phyloP scores from a whole-genome alignment of 2,113 vertebrate genomes.

The Psilopsiagon aymara region DNA sequence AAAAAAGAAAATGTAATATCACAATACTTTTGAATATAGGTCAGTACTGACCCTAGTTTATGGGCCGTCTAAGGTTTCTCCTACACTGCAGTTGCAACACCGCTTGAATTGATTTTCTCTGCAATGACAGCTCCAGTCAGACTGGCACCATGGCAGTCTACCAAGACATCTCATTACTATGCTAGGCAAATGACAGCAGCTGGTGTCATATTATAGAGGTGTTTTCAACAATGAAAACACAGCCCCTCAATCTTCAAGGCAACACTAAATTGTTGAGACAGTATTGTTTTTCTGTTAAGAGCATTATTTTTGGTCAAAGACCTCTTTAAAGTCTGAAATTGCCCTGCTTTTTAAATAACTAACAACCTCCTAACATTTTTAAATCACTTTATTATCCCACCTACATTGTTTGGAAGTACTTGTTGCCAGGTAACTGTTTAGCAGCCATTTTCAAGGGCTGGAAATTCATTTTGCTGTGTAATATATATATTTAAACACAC shows the following conservation, averaged over 20 bases:
- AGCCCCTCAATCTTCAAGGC: slow-evolving; percentile 81
- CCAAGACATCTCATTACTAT: slow-evolving; percentile 80
- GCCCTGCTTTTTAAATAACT: slow-evolving; percentile 60
- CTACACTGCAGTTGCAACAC: slow-evolving; percentile 77
- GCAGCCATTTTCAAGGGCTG: slow-evolving; percentile 81
- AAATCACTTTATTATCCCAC: slow-evolving; percentile 71
- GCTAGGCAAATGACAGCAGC: slow-evolving; percentile 83
- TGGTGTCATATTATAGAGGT: slow-evolving; percentile 89
- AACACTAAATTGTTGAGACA: slow-evolving; percentile 77
- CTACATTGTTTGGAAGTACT: slow-evolving; percentile 77
- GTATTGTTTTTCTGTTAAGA: slow-evolving; percentile 86
- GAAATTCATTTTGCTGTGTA: slow-evolving; percentile 30
- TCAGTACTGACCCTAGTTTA: slow-evolving; percentile 78
- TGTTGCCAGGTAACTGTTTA: slow-evolving; percentile 83
- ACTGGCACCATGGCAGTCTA: slow-evolving; percentile 87
- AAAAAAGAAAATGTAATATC: slow-evolving; percentile 61
- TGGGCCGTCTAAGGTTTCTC: slow-evolving; percentile 83
- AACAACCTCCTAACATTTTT: slow-evolving; percentile 64
- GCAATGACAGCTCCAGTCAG: slow-evolving; percentile 93
- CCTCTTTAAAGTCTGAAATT: slow-evolving; percentile 77
- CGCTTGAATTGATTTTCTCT: slow-evolving; percentile 93
- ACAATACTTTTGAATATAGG: slow-evolving; percentile 72
- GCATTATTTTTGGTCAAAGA: slow-evolving; percentile 85
- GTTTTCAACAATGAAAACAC: slow-evolving; percentile 82
- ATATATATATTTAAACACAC: slow-evolving; percentile 42